Evolutionary conservation across 2,888 invertebrate genomes (phyloP).

Genomic region (Hylaea fasciaria): DNA sequence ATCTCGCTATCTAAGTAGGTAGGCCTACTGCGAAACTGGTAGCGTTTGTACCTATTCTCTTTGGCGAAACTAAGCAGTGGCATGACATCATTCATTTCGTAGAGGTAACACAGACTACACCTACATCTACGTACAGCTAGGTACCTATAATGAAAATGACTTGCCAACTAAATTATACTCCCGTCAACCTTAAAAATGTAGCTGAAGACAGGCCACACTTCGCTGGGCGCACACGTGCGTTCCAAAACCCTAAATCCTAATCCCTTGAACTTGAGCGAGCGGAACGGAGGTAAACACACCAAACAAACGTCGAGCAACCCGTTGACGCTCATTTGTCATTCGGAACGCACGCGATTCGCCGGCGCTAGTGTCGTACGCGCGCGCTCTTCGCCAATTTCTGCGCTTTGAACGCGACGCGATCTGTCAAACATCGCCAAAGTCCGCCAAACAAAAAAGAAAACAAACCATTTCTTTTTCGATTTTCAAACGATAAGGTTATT

Average conservation of each 20-base stretch:
- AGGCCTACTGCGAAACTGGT: too few relatives aligned
- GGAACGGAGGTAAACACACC: conserved; percentile 30
- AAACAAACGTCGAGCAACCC: conserved; percentile 48
- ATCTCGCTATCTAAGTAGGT: too few relatives aligned
- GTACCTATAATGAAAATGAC: conserved; percentile 37
- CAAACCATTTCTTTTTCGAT: conserved; percentile 44
- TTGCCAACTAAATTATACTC: conserved; percentile 44
- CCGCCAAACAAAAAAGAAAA: conserved; percentile 45
- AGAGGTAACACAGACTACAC: not conserved
- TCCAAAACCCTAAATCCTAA: conserved; percentile 67
- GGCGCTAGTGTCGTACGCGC: conserved; percentile 57
- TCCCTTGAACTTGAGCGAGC: conserved; percentile 78
- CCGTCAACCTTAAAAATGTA: conserved; percentile 30
- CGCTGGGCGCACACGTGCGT: conserved; percentile 46
- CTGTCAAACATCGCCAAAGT: conserved; percentile 48
- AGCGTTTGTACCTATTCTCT: too few relatives aligned
- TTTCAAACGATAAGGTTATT: conserved; percentile 47
- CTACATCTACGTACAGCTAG: conserved; percentile 40
- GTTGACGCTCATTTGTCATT: conserved; percentile 82
- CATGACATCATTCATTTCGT: conserved; percentile 28
- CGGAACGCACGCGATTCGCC: conserved; percentile 67
- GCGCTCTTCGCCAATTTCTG: conserved; percentile 52
- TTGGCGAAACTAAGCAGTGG: conserved; percentile 37
- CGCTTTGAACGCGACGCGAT: conserved; percentile 55
- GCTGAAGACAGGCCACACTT: conserved; percentile 46